A percentile compares a stretch with the other conserved stretches of the same genome.
phyloP scores from a whole-genome alignment of 2,113 vertebrate species.

The Nansenia antarctica region DNA sequence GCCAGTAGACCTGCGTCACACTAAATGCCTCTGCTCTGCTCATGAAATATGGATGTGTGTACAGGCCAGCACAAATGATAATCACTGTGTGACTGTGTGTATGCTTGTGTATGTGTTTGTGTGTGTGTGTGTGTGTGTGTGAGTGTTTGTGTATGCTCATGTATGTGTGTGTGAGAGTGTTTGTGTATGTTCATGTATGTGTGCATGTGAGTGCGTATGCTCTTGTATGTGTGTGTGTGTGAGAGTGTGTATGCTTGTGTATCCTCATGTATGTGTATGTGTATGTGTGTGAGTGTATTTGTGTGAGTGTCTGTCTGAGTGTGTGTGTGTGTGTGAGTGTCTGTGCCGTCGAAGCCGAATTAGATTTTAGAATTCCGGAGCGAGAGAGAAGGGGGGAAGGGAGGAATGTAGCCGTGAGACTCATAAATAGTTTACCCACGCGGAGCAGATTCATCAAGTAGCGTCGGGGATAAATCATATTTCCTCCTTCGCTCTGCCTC shows the following conservation, averaged over 20 bases:
- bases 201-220: no score
- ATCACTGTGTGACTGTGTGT: slow-evolving; percentile 49
- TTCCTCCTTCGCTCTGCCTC: slow-evolving; percentile 42
- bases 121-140: slow-evolving; percentile 17
- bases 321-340: slow-evolving; percentile 48
- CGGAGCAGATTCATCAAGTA: slow-evolving; percentile 82
- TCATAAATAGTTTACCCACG: slow-evolving; percentile 84
- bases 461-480: slow-evolving; percentile 77
- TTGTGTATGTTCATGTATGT: background rate
- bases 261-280: slow-evolving; percentile 19
- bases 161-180: slow-evolving; percentile 8
- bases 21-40: slow-evolving; percentile 67
- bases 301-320: slow-evolving; percentile 27
- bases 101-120: background rate
- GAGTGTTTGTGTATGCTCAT: slow-evolving; percentile 31
- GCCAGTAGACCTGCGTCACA: slow-evolving; percentile 60
- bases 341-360: slow-evolving; percentile 62
- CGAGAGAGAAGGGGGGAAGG: slow-evolving; percentile 72
- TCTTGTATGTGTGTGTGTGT: slow-evolving; percentile 29
- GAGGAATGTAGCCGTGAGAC: slow-evolving; percentile 76
- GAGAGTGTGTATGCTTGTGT: slow-evolving; percentile 55
- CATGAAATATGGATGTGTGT: slow-evolving; percentile 79
- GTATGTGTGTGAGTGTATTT: background rate
- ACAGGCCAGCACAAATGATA: slow-evolving; percentile 70
- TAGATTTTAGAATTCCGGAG: slow-evolving; percentile 76